Percentiles rank a stretch among this genome's conserved stretches.
These are phyloP conservation scores for Orthochromis malagaraziensis DNA, from an alignment of 2,113 vertebrate species.

Conservation along the genomic window DNA sequence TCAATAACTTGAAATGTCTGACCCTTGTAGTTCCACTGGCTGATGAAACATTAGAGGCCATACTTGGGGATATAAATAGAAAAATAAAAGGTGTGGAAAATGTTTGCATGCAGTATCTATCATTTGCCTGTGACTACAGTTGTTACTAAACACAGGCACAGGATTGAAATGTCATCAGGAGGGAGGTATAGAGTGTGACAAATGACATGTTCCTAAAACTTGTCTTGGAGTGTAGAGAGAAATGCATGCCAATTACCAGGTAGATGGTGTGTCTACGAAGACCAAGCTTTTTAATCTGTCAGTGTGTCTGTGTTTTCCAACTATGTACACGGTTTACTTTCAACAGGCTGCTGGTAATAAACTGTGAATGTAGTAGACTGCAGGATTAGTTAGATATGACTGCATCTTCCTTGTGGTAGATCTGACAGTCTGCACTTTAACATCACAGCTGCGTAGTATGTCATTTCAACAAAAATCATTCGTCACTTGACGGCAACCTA, in stretches of 20 bases:
- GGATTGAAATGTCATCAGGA: neutral
- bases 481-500: neutral
- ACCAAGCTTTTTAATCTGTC: neutral
- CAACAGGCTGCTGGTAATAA: constrained; percentile 12
- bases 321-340: constrained; percentile 31
- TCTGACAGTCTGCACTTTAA: neutral
- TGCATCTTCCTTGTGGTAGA: neutral
- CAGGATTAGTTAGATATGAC: neutral
- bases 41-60: neutral
- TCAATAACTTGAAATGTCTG: neutral
- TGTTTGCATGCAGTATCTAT: neutral
- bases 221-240: neutral
- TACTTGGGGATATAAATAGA: neutral
- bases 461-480: neutral
- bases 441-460: neutral
- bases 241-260: neutral
- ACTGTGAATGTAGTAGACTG: neutral
- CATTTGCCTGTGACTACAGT: neutral
- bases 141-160: neutral
- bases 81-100: neutral
- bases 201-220: neutral
- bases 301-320: neutral
- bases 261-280: neutral
- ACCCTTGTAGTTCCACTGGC: neutral
- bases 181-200: neutral